phyloP scores from a whole-genome alignment of 2,113 vertebrate species.

The Odocoileus virginianus region DNA sequence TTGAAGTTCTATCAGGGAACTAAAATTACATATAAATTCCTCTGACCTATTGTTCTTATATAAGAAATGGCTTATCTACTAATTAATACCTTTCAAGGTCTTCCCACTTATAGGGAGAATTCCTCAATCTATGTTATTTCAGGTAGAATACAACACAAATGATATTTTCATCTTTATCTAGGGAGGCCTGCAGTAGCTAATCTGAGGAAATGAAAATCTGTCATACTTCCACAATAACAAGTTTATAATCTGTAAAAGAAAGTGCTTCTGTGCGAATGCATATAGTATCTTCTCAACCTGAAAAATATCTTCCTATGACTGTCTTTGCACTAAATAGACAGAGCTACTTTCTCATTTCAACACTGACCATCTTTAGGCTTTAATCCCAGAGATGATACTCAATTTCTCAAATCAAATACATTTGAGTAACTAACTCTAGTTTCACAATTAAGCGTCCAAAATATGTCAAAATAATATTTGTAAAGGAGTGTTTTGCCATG shows the following conservation, averaged over 20 bases:
- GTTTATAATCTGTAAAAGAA: neutral
- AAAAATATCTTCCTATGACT: neutral
- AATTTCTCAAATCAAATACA: constrained; percentile 27
- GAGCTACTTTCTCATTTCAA: neutral
- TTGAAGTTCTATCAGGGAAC: constrained; percentile 25
- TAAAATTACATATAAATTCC: neutral
- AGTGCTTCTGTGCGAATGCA: neutral
- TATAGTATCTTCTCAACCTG: neutral
- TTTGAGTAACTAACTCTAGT: constrained; percentile 12
- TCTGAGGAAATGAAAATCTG: neutral
- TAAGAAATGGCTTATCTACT: neutral
- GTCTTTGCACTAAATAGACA: neutral
- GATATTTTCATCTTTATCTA: neutral
- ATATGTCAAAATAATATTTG: neutral
- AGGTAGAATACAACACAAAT: neutral
- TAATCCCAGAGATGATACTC: neutral
- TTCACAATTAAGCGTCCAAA: neutral
- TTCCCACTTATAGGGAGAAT: neutral
- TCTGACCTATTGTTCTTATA: neutral
- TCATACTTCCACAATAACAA: neutral
- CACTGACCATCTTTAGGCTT: neutral
- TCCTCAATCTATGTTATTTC: constrained; percentile 10
- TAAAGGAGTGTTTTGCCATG: neutral
- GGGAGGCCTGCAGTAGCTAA: neutral
- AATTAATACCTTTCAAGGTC: neutral